Evolutionary conservation across 2,113 vertebrate species (phyloP), one percentile per base, ranked within the genome.

Genomic region (Pteruthius melanotis): DNA sequence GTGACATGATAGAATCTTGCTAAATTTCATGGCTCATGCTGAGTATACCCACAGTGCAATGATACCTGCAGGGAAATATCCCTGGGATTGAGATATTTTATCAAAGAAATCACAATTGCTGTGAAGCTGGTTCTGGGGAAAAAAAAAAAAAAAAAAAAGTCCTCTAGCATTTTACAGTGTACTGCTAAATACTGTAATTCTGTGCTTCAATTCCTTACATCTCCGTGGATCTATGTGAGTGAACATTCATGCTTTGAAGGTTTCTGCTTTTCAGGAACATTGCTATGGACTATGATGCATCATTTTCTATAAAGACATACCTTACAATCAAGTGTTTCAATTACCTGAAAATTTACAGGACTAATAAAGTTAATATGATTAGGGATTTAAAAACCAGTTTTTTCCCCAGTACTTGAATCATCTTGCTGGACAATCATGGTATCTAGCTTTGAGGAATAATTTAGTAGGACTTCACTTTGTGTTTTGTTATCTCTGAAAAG

Each of bases 401-500:
- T 87, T 87, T 65, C 44, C 66, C 59, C 54, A 94, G 85, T 56
- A 15, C 8, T 3, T 65, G 31, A 45, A 26, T 93, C 45, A 85
- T 13, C 59, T 89, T 80, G 7, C 57, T 83, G 50, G n/a, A 60
- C 21, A n/a, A 47, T 56, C 19, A 27, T 37, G 28, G 6, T 50
- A 21, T 39, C 9, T 77, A 49, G 11, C 27, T 82, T 56, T 69
- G 37, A 93, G 35, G 45, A 83, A 45, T 60, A 91, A 83, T 90
- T 91, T 90, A 23, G 27, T 64, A 66, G 27, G 30, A 53, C 39
- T 72, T 66, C 22, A 50, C 31, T 89, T 47, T 33, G 5, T 37
- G 35, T 71, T 92, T 84, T 95, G 6, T 33, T 71, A 56, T 59
- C 19, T 89, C 26, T 85, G 66, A 64, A 95, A 76, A 91, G 27